These are phyloP conservation scores for Darevskia nairensis DNA, from an alignment of 2,797 vertebrate species.

Conservation along the genomic window DNA sequence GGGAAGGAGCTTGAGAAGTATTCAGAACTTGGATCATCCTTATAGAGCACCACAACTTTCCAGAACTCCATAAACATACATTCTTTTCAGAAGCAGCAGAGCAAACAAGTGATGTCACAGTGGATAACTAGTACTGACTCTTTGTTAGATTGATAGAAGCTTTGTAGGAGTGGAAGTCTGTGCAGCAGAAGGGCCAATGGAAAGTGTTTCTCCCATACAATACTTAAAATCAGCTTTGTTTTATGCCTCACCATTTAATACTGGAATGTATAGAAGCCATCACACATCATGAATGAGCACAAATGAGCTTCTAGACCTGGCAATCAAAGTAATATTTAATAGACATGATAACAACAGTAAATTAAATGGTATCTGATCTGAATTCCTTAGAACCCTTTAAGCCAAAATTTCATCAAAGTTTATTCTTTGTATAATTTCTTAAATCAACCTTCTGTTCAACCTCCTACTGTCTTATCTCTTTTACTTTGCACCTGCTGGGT, in stretches of 20 bases:
- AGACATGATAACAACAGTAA: not conserved
- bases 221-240: not conserved
- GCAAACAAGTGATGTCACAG: constrained; percentile 10
- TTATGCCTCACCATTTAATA: not conserved
- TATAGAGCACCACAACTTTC: not conserved
- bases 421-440: not conserved
- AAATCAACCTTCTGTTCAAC: not conserved
- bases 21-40: not conserved
- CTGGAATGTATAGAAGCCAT: too few species aligned
- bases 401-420: too few species aligned
- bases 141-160: not conserved
- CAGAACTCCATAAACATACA: not conserved
- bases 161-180: not conserved
- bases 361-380: not conserved
- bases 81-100: not conserved
- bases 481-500: not conserved
- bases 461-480: not conserved
- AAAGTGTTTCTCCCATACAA: not conserved
- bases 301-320: not conserved
- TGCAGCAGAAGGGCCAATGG: not conserved
- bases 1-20: not conserved
- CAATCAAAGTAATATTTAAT: not conserved
- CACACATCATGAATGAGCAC: not conserved
- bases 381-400: not conserved
- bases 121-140: not conserved